Conservation (phyloP, 30 jellyfish, hydroid and myxozoan species). For the Turritopsis dohrnii region DNA sequence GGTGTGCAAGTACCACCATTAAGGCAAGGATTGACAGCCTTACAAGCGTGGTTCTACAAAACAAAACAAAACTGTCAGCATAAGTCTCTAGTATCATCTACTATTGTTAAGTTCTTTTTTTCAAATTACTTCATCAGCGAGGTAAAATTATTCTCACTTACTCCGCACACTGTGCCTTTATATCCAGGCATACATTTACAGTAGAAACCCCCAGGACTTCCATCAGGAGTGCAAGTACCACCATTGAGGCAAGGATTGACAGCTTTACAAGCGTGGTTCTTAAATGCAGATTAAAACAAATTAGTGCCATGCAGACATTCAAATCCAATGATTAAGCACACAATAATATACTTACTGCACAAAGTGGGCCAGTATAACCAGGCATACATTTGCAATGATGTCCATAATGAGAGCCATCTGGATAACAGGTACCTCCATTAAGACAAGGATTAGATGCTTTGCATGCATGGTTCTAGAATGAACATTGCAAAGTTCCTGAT, state of each 20-base stretch:
- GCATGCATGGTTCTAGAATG: conserved; percentile 1
- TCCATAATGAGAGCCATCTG: conserved; percentile 55
- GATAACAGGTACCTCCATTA: conserved; percentile 53
- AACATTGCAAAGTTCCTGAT: too few relatives aligned
- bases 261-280: conserved; percentile 16
- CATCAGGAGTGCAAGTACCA: conserved; percentile 15
- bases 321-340: background rate
- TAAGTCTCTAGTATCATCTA: background rate
- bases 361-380: conserved; percentile 54
- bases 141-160: background rate
- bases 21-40: conserved; percentile 10
- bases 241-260: conserved; percentile 9
- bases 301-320: background rate
- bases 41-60: conserved; percentile 8
- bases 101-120: background rate
- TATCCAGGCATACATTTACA: conserved; percentile 17
- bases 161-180: conserved; percentile 9
- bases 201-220: conserved; percentile 5
- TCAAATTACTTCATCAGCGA: background rate
- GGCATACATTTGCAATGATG: conserved; percentile 56
- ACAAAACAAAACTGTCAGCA: background rate
- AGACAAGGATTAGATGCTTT: conserved; percentile 63
- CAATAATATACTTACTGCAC: background rate
- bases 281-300: background rate
- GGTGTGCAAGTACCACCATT: conserved; percentile 15